Base-by-base conservation (phyloP, 2,113 vertebrate species). In the Vulpes ferrilata region DNA sequence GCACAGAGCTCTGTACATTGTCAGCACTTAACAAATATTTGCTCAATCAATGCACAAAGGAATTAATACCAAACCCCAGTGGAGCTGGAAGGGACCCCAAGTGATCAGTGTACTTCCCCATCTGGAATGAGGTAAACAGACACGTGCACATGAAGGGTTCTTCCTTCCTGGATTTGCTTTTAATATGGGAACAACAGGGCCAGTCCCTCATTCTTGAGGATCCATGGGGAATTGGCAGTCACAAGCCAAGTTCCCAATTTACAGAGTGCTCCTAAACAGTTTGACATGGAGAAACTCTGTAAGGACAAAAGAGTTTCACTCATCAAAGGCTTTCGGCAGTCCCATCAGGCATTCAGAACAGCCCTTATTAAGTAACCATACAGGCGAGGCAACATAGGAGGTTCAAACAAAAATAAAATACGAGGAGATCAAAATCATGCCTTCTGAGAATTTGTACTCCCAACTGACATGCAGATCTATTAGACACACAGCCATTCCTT, bases 111-210 rank as follows among this genome's bases (percentile, higher is more conserved):
- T 62, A 30, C 57, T 51, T 95, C 59, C 80, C 23, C 38, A 55
- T 22, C n/a, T 15, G 20, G 93, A 64, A 76, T 59, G 53, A 65
- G 59, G 35, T 51, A 55, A 80, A 38, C 7, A 23, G 32, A 51
- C 5, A 22, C 5, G 11, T 11, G 64, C 62, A 27, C 12, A 8
- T 0, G 25, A 60, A 90, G 51, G n/a, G 3, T 15, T 38, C 64
- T 73, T 95, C 83, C 85, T n/a, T 86, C 59, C 55, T 78, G 23
- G 53, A 65, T 82, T 96, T 78, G 25, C 27, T 90, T 90, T 92
- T 86, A 87, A n/a, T 69, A 27, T n/a, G 22, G 30, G 35, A 92
- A 76, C 67, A 53, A 4, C 8, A 76, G 84, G 71, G 59, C 48
- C 59, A 59, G 16, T 53, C 59, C 5, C 22, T 82, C 5, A 6